phyloP scores from a whole-genome alignment of 2,888 invertebrate genomes.

The Idaea biselata region DNA sequence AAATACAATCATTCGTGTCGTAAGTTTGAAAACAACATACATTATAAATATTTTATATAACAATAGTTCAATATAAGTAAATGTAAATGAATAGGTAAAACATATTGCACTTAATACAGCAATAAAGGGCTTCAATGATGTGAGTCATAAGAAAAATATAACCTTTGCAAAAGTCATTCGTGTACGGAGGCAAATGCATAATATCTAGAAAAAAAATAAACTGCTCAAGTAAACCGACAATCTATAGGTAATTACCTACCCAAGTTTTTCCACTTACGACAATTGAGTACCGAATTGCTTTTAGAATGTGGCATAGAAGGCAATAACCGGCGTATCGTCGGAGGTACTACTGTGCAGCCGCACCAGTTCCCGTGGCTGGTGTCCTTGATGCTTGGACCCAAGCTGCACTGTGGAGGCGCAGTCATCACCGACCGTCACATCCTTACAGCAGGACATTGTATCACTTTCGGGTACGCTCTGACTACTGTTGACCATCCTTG shows the following conservation, averaged over 20 bases:
- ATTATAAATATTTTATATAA: not conserved
- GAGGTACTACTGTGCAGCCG: slow-evolving; percentile 70
- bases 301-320: slow-evolving; percentile 67
- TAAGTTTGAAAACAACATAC: slow-evolving; percentile 32
- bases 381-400: slow-evolving; percentile 68
- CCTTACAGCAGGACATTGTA: slow-evolving; percentile 81
- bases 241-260: too few species aligned
- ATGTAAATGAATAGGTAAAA: too few species aligned
- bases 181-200: too few species aligned
- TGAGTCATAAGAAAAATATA: too few species aligned
- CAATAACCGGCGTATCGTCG: slow-evolving; percentile 75
- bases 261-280: too few species aligned
- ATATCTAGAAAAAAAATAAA: too few species aligned
- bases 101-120: too few species aligned
- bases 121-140: too few species aligned
- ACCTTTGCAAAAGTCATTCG: too few species aligned
- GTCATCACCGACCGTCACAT: slow-evolving; percentile 78
- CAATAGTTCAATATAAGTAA: too few species aligned
- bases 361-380: slow-evolving; percentile 81
- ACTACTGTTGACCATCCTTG: not conserved
- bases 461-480: slow-evolving; percentile 70
- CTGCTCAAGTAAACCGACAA: too few species aligned
- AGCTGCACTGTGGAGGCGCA: slow-evolving; percentile 80
- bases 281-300: not conserved
- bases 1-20: slow-evolving; percentile 51